These are phyloP conservation scores for Semibalanus balanoides DNA, from an alignment of 1,140 invertebrate genomes.

Conservation along the genomic window DNA sequence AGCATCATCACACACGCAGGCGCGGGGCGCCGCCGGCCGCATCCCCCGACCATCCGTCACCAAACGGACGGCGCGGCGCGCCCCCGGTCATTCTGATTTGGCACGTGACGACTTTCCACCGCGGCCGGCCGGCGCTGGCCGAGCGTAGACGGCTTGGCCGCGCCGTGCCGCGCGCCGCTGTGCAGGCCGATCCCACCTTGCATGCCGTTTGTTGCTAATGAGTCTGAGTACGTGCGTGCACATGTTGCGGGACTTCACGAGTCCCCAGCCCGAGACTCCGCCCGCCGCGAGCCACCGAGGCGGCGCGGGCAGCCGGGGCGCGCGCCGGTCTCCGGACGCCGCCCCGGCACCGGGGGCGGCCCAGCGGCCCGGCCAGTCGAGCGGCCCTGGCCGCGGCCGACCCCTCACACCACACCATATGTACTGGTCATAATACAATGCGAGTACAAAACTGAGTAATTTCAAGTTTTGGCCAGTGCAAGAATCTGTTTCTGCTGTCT, in stretches of 20 bases:
- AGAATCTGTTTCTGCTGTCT: not conserved
- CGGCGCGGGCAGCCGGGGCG: no score
- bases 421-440: slow-evolving; percentile 2
- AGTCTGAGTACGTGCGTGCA: not conserved
- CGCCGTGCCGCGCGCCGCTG: no score
- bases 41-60: not conserved
- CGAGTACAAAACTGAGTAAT: slow-evolving; percentile 2
- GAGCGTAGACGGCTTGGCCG: no score
- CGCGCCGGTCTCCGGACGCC: no score
- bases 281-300: no score
- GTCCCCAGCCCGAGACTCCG: not conserved
- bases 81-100: not conserved
- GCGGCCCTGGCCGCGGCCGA: no score
- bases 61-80: not conserved
- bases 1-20: not conserved
- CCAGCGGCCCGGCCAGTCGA: no score
- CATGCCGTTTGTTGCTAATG: not conserved
- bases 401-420: not conserved
- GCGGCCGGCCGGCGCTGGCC: no score
- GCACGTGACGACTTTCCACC: not conserved
- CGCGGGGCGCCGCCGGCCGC: no score
- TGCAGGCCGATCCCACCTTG: not conserved
- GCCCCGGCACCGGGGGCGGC: no score
- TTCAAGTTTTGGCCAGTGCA: slow-evolving; percentile 1
- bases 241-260: not conserved